phyloP scores from a whole-genome alignment of 2,797 vertebrate genomes.

The Myiothlypis chrysogaster region DNA sequence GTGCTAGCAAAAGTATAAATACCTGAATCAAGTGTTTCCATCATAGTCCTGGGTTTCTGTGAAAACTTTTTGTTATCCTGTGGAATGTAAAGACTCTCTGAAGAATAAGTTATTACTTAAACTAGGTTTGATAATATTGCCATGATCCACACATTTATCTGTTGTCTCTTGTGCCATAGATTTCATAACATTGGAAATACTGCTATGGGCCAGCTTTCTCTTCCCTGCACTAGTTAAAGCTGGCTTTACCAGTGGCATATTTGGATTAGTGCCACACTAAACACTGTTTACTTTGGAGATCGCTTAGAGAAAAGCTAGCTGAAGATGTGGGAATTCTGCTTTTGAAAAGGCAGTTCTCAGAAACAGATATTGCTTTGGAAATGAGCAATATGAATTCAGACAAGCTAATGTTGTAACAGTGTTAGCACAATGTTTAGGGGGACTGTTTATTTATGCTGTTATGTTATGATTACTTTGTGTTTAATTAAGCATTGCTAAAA shows the following conservation, averaged over 20 bases:
- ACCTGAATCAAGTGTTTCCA: background rate
- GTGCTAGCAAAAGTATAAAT: background rate
- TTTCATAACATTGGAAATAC: background rate
- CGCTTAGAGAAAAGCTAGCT: slow-evolving; percentile 47
- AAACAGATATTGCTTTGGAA: slow-evolving; percentile 51
- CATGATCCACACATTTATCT: background rate
- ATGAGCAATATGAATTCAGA: slow-evolving; percentile 40
- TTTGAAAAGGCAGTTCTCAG: slow-evolving; percentile 62
- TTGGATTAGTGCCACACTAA: slow-evolving; percentile 67
- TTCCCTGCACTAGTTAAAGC: slow-evolving; percentile 33
- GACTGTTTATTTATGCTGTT: slow-evolving; percentile 56
- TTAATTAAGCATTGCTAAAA: slow-evolving; percentile 71
- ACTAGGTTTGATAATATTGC: background rate
- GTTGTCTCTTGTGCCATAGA: background rate
- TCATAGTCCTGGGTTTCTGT: background rate
- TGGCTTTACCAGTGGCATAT: slow-evolving; percentile 56
- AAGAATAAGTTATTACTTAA: background rate
- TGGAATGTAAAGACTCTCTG: background rate
- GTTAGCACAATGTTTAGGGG: slow-evolving; percentile 31
- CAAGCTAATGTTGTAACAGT: slow-evolving; percentile 42
- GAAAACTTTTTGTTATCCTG: background rate
- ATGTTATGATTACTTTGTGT: slow-evolving; percentile 68
- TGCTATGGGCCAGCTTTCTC: background rate
- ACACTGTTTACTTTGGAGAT: slow-evolving; percentile 68
- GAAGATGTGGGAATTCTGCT: slow-evolving; percentile 65